Conservation (phyloP, 2,113 vertebrate genomes). For the Callaeas wilsoni region DNA sequence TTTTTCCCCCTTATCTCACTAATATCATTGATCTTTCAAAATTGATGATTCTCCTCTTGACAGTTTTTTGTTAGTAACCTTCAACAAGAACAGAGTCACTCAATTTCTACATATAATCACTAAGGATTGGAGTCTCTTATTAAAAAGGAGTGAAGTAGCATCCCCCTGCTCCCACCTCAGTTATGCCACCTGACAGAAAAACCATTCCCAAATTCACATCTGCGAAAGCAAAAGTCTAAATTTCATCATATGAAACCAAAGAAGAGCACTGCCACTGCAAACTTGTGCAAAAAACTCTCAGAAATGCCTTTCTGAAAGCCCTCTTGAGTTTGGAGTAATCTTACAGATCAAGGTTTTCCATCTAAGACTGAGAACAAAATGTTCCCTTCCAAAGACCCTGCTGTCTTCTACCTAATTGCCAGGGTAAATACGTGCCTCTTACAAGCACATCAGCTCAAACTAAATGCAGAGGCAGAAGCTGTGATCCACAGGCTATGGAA, state of each 20-base stretch:
- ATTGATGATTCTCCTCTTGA: neutral
- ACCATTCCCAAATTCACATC: neutral
- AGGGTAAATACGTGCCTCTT: neutral
- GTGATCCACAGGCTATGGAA: neutral
- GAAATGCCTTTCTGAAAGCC: neutral
- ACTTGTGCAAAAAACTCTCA: neutral
- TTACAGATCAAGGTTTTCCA: accelerated
- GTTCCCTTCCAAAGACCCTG: neutral
- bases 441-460: conserved; percentile 9
- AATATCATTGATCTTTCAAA: neutral
- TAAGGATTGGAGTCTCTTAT: neutral
- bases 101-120: neutral
- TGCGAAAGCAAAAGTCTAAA: neutral
- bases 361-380: neutral
- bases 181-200: neutral
- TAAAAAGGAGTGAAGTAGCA: neutral
- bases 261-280: neutral
- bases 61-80: neutral
- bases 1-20: neutral
- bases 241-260: neutral
- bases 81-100: neutral
- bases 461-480: neutral
- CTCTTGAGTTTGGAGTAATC: neutral
- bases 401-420: neutral
- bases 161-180: neutral